Evolutionary conservation across 2,113 vertebrate species (phyloP).

Genomic region (Todiramphus chloris): DNA sequence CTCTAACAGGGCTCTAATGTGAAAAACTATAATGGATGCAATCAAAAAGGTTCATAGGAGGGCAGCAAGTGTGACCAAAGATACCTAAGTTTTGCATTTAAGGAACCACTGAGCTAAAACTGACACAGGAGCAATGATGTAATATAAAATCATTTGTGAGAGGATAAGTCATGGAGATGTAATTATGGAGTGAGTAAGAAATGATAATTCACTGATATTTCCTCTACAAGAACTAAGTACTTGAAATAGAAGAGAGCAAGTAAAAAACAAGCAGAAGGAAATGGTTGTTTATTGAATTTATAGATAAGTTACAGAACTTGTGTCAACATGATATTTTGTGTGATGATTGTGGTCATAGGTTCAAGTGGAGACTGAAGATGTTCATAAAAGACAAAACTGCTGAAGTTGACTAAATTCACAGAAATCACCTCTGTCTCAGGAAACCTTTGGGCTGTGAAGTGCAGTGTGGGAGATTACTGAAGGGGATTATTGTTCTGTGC

Average conservation of each 20-base stretch:
- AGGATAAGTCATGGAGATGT: background rate
- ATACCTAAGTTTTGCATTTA: background rate
- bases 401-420: background rate
- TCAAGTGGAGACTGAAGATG: background rate
- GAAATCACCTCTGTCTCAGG: background rate
- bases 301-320: background rate
- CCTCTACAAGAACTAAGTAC: background rate
- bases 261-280: background rate
- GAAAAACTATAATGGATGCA: background rate
- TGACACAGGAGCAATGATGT: background rate
- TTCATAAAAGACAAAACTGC: background rate
- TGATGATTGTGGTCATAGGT: background rate
- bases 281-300: background rate
- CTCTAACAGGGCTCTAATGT: background rate
- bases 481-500: background rate
- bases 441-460: background rate
- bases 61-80: background rate
- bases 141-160: background rate
- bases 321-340: background rate
- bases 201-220: background rate
- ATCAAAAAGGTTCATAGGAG: background rate
- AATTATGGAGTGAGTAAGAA: background rate
- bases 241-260: background rate
- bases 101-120: background rate
- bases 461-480: background rate